Conservation (phyloP, 1,140 invertebrate genomes). For the Portunus trituberculatus region DNA sequence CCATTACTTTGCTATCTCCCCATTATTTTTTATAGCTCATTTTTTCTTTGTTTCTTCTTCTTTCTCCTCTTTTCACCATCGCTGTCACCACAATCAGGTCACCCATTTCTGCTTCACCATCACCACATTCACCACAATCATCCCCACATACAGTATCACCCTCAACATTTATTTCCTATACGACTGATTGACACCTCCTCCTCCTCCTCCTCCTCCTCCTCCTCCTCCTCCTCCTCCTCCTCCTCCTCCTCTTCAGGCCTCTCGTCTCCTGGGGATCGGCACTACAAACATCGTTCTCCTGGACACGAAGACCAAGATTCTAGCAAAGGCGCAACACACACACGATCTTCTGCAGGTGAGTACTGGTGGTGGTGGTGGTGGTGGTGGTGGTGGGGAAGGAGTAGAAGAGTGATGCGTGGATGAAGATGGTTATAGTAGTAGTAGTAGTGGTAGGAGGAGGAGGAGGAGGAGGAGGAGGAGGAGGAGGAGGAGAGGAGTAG, state of each 20-base stretch:
- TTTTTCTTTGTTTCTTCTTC: too few relatives aligned
- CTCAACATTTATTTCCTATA: background rate
- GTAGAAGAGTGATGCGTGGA: background rate
- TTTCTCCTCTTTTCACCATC: too few relatives aligned
- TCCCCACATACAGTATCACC: too few relatives aligned
- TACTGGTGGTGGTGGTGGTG: background rate
- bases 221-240: background rate
- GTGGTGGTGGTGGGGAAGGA: background rate
- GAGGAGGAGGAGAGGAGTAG: background rate
- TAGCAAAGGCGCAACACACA: conserved; percentile 84
- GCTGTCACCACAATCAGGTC: too few relatives aligned
- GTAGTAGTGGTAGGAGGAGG: background rate
- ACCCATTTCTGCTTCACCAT: too few relatives aligned
- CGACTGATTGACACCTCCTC: background rate
- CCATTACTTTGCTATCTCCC: too few relatives aligned
- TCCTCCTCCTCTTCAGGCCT: conserved; percentile 81
- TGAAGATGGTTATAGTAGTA: background rate
- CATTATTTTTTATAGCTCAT: too few relatives aligned
- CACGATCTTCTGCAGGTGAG: conserved; percentile 84
- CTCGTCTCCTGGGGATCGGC: conserved; percentile 85
- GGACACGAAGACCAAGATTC: conserved; percentile 85
- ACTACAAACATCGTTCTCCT: conserved; percentile 84
- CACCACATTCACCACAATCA: too few relatives aligned
- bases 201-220: background rate
- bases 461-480: background rate